Evolutionary conservation across 2,888 invertebrate species (phyloP), one percentile per base, ranked within the genome.

Genomic region (Acronicta alni): DNA sequence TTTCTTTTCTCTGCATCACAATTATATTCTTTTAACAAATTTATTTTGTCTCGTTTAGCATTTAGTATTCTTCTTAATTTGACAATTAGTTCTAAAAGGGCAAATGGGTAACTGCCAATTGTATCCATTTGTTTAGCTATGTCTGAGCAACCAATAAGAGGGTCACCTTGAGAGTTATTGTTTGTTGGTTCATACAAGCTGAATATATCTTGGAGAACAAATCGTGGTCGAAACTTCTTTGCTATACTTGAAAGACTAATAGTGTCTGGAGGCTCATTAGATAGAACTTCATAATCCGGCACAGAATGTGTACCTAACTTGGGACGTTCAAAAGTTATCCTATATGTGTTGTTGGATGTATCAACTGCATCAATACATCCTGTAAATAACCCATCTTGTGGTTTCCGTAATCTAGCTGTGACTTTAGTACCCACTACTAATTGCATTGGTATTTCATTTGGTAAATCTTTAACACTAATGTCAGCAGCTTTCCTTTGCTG

Each of bases 321-420:
- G 42, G 96, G 96, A 51, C 98, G 95, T 89, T 99, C 99, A 93
- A 99, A 99, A 1, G 98, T 97, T 75, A 99, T 98, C 79, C 99
- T 95, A 88, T 99, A 99, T 9, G 98, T 98, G 81, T 98, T 98
- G 82, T 98, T 98, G 5, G 98, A 97, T 6, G 99, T 98, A 84
- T 99, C 99, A 18, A 99, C 97, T 35, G 99, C 99, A 93, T 99
- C 99, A 70, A 99, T 98, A 43, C 97, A 97, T 8, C 98, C 98
- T 45, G 98, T 98, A 82, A 98, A 99, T 47, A 99, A 95, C 6
- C 99, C 99, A 95, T 99, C 99, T 91, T 99, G 98, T 3, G 99
- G 99, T 86, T 97, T 97, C 26, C 99, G 95, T 74, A 99, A 90
- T 64, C 99, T 95, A 9, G 99, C 99, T 54, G 98, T 97, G 3